Evolutionary conservation across 1,140 invertebrate genomes (phyloP), one percentile per base, ranked within the genome.

Genomic region (Drosophila busckii): DNA sequence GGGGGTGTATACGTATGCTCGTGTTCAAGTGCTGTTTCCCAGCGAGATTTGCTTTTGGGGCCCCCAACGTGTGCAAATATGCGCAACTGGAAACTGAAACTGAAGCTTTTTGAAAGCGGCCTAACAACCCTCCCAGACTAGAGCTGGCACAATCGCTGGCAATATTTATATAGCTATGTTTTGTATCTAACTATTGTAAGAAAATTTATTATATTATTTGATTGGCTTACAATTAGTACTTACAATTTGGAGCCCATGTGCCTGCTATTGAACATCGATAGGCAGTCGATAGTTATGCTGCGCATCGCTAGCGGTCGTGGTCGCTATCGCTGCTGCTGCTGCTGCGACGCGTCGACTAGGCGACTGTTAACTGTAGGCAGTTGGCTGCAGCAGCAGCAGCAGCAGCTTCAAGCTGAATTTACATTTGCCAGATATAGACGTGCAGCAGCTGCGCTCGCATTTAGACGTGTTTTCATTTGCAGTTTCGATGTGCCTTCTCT

Each of bases 1-100:
- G 26, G 9, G 16, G 9, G 28, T 15, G 23, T 7, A 9, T 26
- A 49, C 54, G 42, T 52, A 26, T 55, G 65, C 38, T 62, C 42
- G 56, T 73, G 62, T 48, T 73, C 48, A 73, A 73, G 55, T 59
- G 48, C 44, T 52, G 55, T 37, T 54, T 32, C 49, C 56, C 25
- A 54, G 42, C 48, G 53, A 71, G 73, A 68, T 80, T 64, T 78
- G 68, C 71, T 80, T 63, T 71, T 10, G 56, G 60, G n/a, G n/a
- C n/a, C 10, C 62, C 40, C 32, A 12, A 52, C 52, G 58, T 63
- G 63, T 78, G 73, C 58, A 73, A 78, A 67, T 53, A 80, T 73
- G 49, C 65, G 50, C 37, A 59, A 38, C 64, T 69, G 46, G 70
- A 26, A 34, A 46, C 16, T 50, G 35, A 41, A 53, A 46, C 52